Base-by-base conservation (phyloP, 2,797 vertebrate genomes). In the Lycodopsis pacificus region DNA sequence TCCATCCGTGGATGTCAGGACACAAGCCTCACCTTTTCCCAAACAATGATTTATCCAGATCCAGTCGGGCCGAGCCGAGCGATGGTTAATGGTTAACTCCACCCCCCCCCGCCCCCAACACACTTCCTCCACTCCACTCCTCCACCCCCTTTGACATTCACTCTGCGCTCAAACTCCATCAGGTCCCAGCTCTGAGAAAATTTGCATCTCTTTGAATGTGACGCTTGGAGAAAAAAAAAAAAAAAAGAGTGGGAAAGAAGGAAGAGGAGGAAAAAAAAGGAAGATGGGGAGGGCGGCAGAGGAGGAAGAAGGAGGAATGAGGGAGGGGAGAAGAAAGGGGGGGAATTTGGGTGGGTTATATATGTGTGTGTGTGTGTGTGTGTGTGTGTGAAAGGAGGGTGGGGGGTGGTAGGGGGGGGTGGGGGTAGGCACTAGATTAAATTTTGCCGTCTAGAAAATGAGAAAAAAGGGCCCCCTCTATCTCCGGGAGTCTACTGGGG, bases 401-500 rank as follows among this genome's bases (percentile, higher is more conserved):
- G 57, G 7, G 25, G 53, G 53, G 12, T 4, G 59, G 0, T 34
- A 30, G 38, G n/a, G 8, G n/a, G n/a, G 2, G n/a, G 22, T 4
- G 19, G 53, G 79, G 95, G 95, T 94, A 95, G 96, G 95, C 94
- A 95, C 95, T 96, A 98, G 97, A 98, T 98, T 98, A 97, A 97
- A 98, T 97, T 99, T 98, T 98, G 96, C 97, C 96, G 80, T 97
- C 96, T 97, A 98, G 97, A 98, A 98, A 98, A 98, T 98, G 97
- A 98, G 97, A 97, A 98, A 98, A 97, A 95, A 94, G 90, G 89
- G 96, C 95, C 78, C 76, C 79, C 95, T 97, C 96, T 98, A 98
- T 98, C 97, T 97, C 95, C 95, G 94, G 92, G 95, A 97, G 98
- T 98, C 97, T 98, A 96, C 97, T 97, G 97, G 97, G 97, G 97